Evolutionary conservation across 1,140 invertebrate genomes (phyloP), one percentile per base, ranked within the genome.

Genomic region (Neotoxoptera formosana): DNA sequence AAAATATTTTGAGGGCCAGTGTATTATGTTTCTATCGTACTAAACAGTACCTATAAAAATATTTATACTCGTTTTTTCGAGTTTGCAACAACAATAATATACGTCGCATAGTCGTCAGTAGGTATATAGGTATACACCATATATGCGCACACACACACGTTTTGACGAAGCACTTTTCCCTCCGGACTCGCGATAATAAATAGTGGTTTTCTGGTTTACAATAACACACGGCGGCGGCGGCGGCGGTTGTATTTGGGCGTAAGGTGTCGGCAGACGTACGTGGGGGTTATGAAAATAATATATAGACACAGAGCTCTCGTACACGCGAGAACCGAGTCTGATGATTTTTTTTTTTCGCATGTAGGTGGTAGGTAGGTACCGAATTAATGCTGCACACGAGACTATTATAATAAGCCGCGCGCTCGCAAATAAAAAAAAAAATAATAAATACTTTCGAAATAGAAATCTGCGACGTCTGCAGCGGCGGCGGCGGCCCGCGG

Each of bases 381-480:
- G 41, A 90, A 90, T 90, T 67, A 90, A 90, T 90, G 56, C 53
- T 90, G 56, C 89, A 45, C 89, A 45, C 89, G 89, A 14, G 53
- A 67, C 88, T 90, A 87, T 48, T 6, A 86, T 53, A 53, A 2
- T 86, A n/a, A 20, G 21, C 48, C 34, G n/a, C 48, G n/a, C 41
- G 30, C 30, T 9, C 34, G 60, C 60, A n/a, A n/a, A n/a, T n/a
- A n/a, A 90, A 90, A 41, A 67, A 60, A 90, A 90, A 67, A 90
- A 25, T n/a, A n/a, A n/a, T n/a, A 67, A 56, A n/a, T 23, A 90
- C 89, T 90, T 90, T 90, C 89, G 30, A 90, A 90, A 90, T 90
- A 90, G 89, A 90, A 90, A 90, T 90, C 89, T 60, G 53, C 89
- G 6, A 48, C 41, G 25, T 67, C 14, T 47, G 34, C 60, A 25